A percentile compares a stretch with the other conserved stretches of the same genome.
These are phyloP conservation scores for Myxocyprinus asiaticus DNA, from an alignment of 2,113 vertebrate genomes.

Conservation along the genomic window DNA sequence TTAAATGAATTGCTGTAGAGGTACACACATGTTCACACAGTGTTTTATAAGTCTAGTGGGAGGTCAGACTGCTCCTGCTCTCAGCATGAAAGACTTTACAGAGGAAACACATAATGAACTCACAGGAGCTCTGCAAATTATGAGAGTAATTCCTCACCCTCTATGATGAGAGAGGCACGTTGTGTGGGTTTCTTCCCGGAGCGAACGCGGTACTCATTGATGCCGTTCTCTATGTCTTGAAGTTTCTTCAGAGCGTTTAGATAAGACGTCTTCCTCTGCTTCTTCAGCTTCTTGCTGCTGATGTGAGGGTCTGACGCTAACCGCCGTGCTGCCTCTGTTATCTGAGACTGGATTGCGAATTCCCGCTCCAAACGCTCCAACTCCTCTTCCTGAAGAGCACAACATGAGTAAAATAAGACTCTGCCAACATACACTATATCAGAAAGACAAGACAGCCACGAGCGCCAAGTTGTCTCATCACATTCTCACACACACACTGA, in stretches of 20 bases:
- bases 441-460: slow-evolving; percentile 25
- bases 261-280: slow-evolving; percentile 97
- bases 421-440: slow-evolving; percentile 28
- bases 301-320: slow-evolving; percentile 92
- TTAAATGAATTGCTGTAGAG: background rate
- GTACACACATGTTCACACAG: background rate
- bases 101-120: too few relatives aligned
- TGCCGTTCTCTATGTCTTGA: slow-evolving; percentile 96
- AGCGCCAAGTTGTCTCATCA: slow-evolving; percentile 11
- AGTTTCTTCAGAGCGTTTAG: slow-evolving; percentile 96
- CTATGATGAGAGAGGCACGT: slow-evolving; percentile 95
- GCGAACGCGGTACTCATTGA: slow-evolving; percentile 93
- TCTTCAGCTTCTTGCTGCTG: slow-evolving; percentile 97
- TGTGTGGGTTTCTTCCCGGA: slow-evolving; percentile 97
- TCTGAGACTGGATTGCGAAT: slow-evolving; percentile 98
- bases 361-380: slow-evolving; percentile 94
- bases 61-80: slow-evolving; percentile 35
- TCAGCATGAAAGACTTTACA: slow-evolving; percentile 13
- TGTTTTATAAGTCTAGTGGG: slow-evolving; percentile 44
- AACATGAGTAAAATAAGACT: slow-evolving; percentile 33
- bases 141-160: slow-evolving; percentile 74
- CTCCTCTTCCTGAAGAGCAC: slow-evolving; percentile 86
- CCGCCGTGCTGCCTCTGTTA: slow-evolving; percentile 94
- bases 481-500: slow-evolving; percentile 12
- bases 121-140: background rate